These are phyloP conservation scores for Cepphus grylle DNA, from an alignment of 2,113 vertebrate species.

Conservation along the genomic window DNA sequence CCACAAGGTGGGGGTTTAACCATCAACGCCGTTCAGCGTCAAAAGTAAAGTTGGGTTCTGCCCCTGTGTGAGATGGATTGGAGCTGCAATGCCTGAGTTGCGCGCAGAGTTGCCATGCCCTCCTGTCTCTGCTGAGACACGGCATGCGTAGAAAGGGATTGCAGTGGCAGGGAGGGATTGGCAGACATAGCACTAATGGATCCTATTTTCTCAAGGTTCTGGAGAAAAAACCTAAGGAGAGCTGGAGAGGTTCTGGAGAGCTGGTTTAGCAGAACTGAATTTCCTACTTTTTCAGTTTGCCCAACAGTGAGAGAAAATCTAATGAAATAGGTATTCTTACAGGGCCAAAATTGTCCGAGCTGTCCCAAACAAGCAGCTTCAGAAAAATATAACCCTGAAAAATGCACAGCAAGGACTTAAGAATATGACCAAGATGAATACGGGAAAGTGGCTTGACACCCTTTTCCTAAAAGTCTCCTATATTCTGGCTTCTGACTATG, in stretches of 20 bases:
- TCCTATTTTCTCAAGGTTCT: background rate
- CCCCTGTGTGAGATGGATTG: background rate
- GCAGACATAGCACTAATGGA: background rate
- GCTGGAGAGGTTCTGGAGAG: background rate
- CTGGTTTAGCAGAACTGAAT: background rate
- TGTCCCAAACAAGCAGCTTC: background rate
- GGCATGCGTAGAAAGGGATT: background rate
- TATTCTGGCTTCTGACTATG: background rate
- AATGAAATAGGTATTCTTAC: background rate
- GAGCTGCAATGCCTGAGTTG: background rate
- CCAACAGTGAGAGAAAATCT: background rate
- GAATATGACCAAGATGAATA: background rate
- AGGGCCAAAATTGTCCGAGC: background rate
- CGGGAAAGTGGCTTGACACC: background rate
- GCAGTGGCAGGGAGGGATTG: background rate
- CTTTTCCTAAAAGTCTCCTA: background rate
- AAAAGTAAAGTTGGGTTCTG: background rate
- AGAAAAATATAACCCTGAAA: background rate
- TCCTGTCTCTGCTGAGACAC: background rate
- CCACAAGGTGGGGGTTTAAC: background rate
- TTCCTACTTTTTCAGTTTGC: background rate
- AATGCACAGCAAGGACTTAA: background rate
- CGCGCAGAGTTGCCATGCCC: background rate
- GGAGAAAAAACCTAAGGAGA: background rate
- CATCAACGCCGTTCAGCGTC: rapidly evolving